Conservation (phyloP, 2,797 vertebrate genomes). For the Thripadectes ignobilis region DNA sequence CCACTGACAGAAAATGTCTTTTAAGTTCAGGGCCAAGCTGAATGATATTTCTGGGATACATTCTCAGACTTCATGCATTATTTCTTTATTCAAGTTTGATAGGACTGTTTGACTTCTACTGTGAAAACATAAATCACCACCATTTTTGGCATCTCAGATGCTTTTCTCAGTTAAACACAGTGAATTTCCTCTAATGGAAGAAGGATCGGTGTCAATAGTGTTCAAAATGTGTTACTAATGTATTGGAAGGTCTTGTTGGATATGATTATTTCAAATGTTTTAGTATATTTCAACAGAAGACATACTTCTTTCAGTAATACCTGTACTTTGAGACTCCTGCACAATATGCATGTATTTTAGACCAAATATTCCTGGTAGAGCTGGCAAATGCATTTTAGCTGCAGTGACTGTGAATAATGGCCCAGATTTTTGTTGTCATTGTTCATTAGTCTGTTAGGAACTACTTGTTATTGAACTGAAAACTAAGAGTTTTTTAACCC, state of each 20-base stretch:
- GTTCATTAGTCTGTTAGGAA: not conserved
- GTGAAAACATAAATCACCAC: constrained; percentile 20
- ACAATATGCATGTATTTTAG: not conserved
- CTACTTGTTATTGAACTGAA: not conserved
- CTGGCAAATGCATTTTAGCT: not conserved
- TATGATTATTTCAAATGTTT: not conserved
- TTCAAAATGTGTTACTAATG: constrained; percentile 32
- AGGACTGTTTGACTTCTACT: constrained; percentile 5
- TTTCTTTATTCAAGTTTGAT: constrained; percentile 16
- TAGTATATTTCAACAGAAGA: not conserved
- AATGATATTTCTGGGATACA: not conserved
- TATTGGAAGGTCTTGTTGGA: not conserved
- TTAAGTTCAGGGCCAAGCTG: not conserved
- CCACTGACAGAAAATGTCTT: not conserved
- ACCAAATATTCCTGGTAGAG: not conserved
- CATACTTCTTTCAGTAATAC: not conserved
- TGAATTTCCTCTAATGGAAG: not conserved
- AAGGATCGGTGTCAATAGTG: not conserved
- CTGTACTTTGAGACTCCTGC: not conserved
- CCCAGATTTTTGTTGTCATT: not conserved
- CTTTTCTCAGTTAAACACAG: constrained; percentile 19
- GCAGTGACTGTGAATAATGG: not conserved
- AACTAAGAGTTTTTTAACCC: not conserved
- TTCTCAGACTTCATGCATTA: not conserved
- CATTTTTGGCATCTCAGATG: constrained; percentile 4